Conservation (phyloP, 2,113 vertebrate species). For the Neolamprologus caudopunctatus region DNA sequence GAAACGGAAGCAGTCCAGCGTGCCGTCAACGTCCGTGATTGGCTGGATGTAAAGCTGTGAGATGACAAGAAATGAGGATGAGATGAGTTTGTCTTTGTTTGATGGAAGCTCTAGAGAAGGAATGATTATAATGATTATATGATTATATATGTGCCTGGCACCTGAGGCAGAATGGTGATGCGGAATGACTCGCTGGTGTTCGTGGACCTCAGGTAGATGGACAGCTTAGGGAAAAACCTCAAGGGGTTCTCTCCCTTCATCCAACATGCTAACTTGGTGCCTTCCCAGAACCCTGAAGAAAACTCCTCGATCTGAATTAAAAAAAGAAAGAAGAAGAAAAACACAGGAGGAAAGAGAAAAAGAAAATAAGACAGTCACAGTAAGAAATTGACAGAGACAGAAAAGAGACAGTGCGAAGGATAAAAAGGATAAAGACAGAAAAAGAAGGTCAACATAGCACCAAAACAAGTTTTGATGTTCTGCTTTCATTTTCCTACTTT, state of each 20-base stretch:
- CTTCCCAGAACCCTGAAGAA: constrained; percentile 89
- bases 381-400: background rate
- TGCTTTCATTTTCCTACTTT: constrained; percentile 8
- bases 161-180: constrained; percentile 90
- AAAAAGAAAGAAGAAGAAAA: accelerated
- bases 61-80: background rate
- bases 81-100: background rate
- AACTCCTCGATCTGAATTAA: constrained; percentile 81
- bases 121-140: background rate
- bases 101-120: background rate
- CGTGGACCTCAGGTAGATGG: constrained; percentile 87
- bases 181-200: constrained; percentile 90
- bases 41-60: constrained; percentile 90
- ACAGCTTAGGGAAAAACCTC: constrained; percentile 90
- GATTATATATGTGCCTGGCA: constrained; percentile 27
- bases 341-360: background rate
- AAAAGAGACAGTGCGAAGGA: background rate
- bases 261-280: constrained; percentile 93
- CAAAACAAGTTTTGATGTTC: background rate
- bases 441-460: constrained; percentile 7
- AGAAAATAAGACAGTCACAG: background rate
- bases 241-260: constrained; percentile 81
- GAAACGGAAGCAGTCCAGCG: constrained; percentile 85
- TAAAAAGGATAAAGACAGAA: background rate
- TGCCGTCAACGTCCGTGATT: constrained; percentile 74